These are phyloP conservation scores for Metopia argyrocephala DNA, from an alignment of 2,888 invertebrate species.

Conservation along the genomic window DNA sequence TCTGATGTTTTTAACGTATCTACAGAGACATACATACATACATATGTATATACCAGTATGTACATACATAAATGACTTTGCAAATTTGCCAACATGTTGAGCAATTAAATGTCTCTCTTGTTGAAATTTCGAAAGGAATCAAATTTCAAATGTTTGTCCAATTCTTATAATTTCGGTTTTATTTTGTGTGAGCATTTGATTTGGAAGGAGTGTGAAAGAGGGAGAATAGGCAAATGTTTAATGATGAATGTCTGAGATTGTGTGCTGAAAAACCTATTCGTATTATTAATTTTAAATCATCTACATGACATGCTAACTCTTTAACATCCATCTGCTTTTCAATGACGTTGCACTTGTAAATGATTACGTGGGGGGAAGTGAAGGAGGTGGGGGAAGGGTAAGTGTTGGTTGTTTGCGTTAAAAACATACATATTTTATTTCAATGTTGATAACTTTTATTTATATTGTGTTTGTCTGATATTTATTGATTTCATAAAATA, in stretches of 20 bases:
- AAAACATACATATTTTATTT: not conserved
- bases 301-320: not conserved
- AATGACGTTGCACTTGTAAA: not conserved
- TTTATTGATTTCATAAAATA: not conserved
- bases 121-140: conserved; percentile 12
- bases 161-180: conserved; percentile 5
- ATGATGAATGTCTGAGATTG: not conserved
- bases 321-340: not conserved
- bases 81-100: conserved; percentile 24
- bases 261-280: too few species aligned
- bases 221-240: not conserved
- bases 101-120: conserved; percentile 32
- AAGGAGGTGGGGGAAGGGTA: too few species aligned
- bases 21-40: not conserved
- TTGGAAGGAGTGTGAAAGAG: not conserved
- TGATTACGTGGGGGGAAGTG: too few species aligned
- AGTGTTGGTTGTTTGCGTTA: not conserved
- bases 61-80: conserved; percentile 36
- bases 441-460: conserved; percentile 13
- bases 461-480: conserved; percentile 12
- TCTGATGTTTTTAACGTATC: not conserved
- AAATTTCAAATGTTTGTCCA: conserved; percentile 17
- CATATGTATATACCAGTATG: not conserved
- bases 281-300: not conserved
- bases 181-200: not conserved